Evolutionary conservation across 1,140 invertebrate species (phyloP).

Genomic region (Drosophila nigromelanica): DNA sequence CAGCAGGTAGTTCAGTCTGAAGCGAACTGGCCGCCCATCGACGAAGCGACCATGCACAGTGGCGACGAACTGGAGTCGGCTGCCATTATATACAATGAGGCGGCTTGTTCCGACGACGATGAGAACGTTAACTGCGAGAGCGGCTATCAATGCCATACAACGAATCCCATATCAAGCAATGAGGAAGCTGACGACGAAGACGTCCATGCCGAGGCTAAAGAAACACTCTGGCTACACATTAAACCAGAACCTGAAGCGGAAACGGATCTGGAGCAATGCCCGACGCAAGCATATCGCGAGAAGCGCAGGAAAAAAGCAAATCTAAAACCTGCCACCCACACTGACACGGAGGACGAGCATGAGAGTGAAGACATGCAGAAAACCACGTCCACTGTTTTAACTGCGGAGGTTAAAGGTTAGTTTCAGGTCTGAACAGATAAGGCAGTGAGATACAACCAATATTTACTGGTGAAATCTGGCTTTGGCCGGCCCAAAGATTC

Average conservation of each 20-base stretch:
- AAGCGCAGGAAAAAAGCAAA: conserved; percentile 36
- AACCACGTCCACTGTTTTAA: neutral
- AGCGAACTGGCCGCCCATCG: conserved; percentile 9
- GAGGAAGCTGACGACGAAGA: conserved; percentile 58
- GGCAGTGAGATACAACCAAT: no score
- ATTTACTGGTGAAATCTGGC: no score
- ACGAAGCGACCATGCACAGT: conserved; percentile 49
- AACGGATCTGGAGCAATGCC: neutral
- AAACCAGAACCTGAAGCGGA: conserved; percentile 64
- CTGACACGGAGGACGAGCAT: neutral
- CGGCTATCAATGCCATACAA: conserved; percentile 54
- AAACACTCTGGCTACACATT: conserved; percentile 65
- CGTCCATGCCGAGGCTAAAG: conserved; percentile 49
- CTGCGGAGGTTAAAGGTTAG: conserved; percentile 16
- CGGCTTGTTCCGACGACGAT: conserved; percentile 25
- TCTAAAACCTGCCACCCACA: neutral
- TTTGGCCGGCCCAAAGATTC: no score
- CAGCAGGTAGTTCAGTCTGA: conserved; percentile 4
- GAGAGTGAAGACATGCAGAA: neutral
- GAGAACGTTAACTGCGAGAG: conserved; percentile 14
- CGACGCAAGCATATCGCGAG: conserved; percentile 10
- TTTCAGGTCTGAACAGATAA: neutral
- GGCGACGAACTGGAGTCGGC: conserved; percentile 57
- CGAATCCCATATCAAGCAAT: conserved; percentile 79
- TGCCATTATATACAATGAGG: conserved; percentile 58